Percentiles rank a stretch among this genome's conserved stretches.
phyloP scores from a whole-genome alignment of 2,888 invertebrate species.

The Nysson spinosus region DNA sequence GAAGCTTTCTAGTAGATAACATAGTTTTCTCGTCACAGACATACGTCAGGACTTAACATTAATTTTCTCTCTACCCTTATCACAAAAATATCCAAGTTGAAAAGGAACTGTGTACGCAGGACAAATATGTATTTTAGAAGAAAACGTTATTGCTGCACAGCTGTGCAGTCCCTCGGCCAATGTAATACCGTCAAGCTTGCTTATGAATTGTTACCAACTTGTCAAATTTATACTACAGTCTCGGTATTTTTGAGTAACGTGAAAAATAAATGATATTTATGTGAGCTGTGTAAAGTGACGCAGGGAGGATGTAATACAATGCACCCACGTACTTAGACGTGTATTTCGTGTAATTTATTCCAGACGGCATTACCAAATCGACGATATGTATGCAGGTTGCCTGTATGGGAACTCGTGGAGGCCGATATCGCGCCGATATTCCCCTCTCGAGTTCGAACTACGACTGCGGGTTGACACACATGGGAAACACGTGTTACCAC shows the following conservation, averaged over 20 bases:
- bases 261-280: no score
- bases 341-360: conserved; percentile 51
- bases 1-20: conserved; percentile 4
- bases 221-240: conserved; percentile 46
- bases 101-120: neutral
- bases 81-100: neutral
- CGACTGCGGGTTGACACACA: conserved; percentile 63
- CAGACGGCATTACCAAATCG: conserved; percentile 68
- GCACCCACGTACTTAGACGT: conserved; percentile 11
- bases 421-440: conserved; percentile 62
- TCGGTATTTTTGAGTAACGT: conserved; percentile 24
- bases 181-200: conserved; percentile 22
- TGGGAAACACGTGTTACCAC: conserved; percentile 70
- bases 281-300: no score
- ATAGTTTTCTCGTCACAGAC: no score
- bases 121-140: conserved; percentile 11
- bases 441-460: conserved; percentile 33
- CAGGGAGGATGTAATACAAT: neutral
- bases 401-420: conserved; percentile 66
- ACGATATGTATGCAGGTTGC: conserved; percentile 72
- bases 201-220: conserved; percentile 32
- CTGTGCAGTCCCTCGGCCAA: conserved; percentile 8
- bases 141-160: conserved; percentile 16
- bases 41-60: conserved; percentile 23
- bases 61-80: conserved; percentile 21